phyloP scores from a whole-genome alignment of 2,113 vertebrate genomes.

The Xyrauchen texanus region DNA sequence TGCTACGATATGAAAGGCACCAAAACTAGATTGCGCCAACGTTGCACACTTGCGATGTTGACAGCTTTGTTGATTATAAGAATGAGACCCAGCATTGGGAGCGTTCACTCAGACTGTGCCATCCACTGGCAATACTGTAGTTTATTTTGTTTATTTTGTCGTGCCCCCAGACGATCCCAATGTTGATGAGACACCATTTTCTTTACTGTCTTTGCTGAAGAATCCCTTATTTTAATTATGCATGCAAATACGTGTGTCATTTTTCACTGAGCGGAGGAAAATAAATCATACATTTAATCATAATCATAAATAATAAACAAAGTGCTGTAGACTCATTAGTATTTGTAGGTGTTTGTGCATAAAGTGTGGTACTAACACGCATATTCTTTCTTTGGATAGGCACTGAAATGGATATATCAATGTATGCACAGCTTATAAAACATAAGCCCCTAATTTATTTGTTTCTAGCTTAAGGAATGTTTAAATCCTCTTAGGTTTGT shows the following conservation, averaged over 20 bases:
- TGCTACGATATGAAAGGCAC: too few species aligned
- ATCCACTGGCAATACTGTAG: neutral
- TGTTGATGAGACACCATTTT: neutral
- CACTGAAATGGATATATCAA: too few species aligned
- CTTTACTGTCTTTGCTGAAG: neutral
- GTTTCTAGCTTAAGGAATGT: too few species aligned
- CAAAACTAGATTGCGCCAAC: too few species aligned
- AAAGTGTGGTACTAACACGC: neutral
- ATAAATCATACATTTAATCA: constrained; percentile 6
- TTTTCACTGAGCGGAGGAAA: neutral
- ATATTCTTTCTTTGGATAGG: neutral
- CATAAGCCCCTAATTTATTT: too few species aligned
- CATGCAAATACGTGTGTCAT: neutral
- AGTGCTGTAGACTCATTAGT: neutral
- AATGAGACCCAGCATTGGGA: neutral
- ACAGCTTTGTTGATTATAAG: too few species aligned
- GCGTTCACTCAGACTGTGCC: neutral
- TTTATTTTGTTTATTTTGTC: constrained; percentile 13
- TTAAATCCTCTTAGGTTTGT: too few species aligned
- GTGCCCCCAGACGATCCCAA: neutral
- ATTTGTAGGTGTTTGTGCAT: neutral
- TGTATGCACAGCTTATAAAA: too few species aligned
- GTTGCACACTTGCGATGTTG: too few species aligned
- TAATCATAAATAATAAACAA: neutral
- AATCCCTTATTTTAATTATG: constrained; percentile 12